Conservation (phyloP, 2,113 vertebrate species). For the Myotis yumanensis region DNA sequence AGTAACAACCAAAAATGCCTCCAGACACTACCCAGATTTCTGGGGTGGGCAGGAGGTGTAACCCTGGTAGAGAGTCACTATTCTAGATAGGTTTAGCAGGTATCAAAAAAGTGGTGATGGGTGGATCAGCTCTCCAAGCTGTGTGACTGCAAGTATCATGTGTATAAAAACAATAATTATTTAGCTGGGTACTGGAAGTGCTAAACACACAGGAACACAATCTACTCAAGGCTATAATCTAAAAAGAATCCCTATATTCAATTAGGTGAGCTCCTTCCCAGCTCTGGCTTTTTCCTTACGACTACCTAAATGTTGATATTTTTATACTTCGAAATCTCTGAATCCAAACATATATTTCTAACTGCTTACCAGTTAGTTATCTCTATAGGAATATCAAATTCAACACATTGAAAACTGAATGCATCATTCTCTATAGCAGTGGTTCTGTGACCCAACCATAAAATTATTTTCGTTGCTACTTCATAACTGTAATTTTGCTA, state of each 20-base stretch:
- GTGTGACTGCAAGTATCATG: neutral
- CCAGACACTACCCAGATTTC: neutral
- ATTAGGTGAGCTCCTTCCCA: neutral
- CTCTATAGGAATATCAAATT: slow-evolving; percentile 21
- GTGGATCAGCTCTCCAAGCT: neutral
- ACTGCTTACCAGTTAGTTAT: neutral
- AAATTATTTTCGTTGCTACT: too few relatives aligned
- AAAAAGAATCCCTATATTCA: neutral
- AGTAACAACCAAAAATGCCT: neutral
- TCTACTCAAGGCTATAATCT: neutral
- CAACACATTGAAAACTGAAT: neutral
- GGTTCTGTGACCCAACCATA: too few relatives aligned
- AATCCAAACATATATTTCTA: neutral
- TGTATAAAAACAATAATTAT: slow-evolving; percentile 19
- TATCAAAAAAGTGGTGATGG: neutral
- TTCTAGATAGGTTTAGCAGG: neutral
- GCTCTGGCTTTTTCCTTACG: neutral
- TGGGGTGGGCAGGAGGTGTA: neutral
- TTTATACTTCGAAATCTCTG: slow-evolving; percentile 3
- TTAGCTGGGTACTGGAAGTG: neutral
- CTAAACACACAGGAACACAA: neutral
- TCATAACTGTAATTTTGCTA: too few relatives aligned
- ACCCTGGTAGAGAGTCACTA: neutral
- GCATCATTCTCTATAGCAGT: neutral
- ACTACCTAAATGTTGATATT: neutral